Base-by-base conservation (phyloP, 2,113 vertebrate genomes). In the Rhinopomastus cyanomelas region DNA sequence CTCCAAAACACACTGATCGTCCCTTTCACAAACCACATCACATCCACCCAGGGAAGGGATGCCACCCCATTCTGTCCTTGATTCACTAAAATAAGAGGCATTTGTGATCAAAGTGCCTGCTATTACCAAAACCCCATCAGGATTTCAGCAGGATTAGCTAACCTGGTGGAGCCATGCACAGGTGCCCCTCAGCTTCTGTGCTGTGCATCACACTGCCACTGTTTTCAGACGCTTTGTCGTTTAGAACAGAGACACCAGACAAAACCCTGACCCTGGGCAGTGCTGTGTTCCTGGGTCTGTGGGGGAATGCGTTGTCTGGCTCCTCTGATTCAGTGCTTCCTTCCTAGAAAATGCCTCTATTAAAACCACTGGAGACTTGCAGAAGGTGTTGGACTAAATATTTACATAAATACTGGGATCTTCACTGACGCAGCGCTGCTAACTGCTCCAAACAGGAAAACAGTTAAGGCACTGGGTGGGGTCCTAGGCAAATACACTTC, bases 51-150 rank as follows among this genome's bases (percentile, higher is more conserved):
- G 74, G 77, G 86, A 78, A 85, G 52, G 8, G 39, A 39, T 7
- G 16, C 5, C 67, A n/a, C n/a, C 44, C 60, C 26, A 5, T 32
- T 67, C 55, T 66, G 65, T 39, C 81, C 46, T 80, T 6, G 3
- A 52, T n/a, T 76, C 82, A 44, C 74, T 76, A n/a, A 71, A 88
- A 69, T 72, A 71, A 55, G 79, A 53, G 42, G 46, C 64, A 39
- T 93, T 89, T 89, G n/a, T 83, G 89, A 62, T 89, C 76, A 65
- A 77, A 30, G 69, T 9, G 22, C 60, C 85, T 44, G 42, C 81
- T 71, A 5, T 77, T 77, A 64, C 27, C 72, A 52, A 85, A 92
- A 80, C 71, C 66, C 48, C 15, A 5, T 8, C 46, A 6, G 9
- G 34, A 44, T 44, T 87, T 80, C 67, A 10, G 4, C 48, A 26